Conservation (phyloP, 2,888 invertebrate genomes). For the Balanococcus diminutus region DNA sequence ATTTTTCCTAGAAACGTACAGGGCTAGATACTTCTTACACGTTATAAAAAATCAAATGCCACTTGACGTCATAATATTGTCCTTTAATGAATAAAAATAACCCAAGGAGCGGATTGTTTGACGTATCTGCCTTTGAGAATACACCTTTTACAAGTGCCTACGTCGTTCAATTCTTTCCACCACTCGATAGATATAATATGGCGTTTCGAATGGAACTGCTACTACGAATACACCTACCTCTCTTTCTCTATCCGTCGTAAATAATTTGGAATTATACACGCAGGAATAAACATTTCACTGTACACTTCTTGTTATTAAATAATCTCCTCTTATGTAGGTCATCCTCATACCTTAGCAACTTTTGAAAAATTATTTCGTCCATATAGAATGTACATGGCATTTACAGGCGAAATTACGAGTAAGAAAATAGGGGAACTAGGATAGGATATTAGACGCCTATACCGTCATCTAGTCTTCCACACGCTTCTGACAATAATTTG, state of each 20-base stretch:
- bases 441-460: neutral
- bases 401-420: neutral
- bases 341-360: neutral
- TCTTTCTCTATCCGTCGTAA: neutral
- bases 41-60: neutral
- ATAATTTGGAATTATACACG: neutral
- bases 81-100: neutral
- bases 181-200: too few relatives aligned
- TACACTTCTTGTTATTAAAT: neutral
- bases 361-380: neutral
- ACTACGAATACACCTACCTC: too few relatives aligned
- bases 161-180: too few relatives aligned
- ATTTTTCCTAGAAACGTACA: too few relatives aligned
- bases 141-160: neutral
- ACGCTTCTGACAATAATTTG: slow-evolving; percentile 24
- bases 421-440: neutral
- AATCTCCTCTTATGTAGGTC: neutral
- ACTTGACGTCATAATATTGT: neutral
- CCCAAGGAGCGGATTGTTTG: neutral
- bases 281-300: neutral
- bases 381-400: slow-evolving; percentile 11
- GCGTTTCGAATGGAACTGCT: too few relatives aligned
- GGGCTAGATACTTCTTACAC: neutral
- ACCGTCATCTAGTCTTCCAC: neutral
- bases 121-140: neutral